Conservation (phyloP, 2,888 invertebrate genomes). For the Fabriciana adippe region DNA sequence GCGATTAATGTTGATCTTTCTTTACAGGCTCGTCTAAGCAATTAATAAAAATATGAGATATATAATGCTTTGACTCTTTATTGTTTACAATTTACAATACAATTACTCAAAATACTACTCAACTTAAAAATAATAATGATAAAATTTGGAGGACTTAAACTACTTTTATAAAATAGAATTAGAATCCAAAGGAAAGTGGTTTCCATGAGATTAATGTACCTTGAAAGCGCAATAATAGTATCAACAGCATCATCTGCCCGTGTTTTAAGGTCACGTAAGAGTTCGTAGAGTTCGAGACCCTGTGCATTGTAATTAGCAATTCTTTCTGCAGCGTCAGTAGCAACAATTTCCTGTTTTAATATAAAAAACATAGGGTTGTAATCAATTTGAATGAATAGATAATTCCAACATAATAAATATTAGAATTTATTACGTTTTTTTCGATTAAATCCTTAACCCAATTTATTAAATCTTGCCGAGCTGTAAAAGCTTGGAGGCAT, state of each 20-base stretch:
- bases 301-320: conserved; percentile 64
- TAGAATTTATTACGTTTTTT: conserved; percentile 50
- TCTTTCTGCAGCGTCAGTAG: conserved; percentile 56
- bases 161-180: too few relatives aligned
- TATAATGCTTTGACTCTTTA: not conserved
- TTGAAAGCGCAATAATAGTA: conserved; percentile 60
- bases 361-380: not conserved
- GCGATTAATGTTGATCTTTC: conserved; percentile 61
- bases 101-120: too few relatives aligned
- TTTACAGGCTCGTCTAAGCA: conserved; percentile 57
- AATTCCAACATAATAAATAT: not conserved
- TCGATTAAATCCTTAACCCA: conserved; percentile 68
- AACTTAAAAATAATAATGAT: not conserved
- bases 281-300: conserved; percentile 65
- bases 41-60: not conserved
- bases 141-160: too few relatives aligned
- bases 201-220: conserved; percentile 47
- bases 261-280: conserved; percentile 61
- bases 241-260: conserved; percentile 60
- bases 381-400: not conserved
- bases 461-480: conserved; percentile 72
- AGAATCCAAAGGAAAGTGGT: too few relatives aligned
- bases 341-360: conserved; percentile 40
- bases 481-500: conserved; percentile 68
- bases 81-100: too few relatives aligned